Conservation (phyloP, 1,140 invertebrate species). For the Reticulitermes speratus region DNA sequence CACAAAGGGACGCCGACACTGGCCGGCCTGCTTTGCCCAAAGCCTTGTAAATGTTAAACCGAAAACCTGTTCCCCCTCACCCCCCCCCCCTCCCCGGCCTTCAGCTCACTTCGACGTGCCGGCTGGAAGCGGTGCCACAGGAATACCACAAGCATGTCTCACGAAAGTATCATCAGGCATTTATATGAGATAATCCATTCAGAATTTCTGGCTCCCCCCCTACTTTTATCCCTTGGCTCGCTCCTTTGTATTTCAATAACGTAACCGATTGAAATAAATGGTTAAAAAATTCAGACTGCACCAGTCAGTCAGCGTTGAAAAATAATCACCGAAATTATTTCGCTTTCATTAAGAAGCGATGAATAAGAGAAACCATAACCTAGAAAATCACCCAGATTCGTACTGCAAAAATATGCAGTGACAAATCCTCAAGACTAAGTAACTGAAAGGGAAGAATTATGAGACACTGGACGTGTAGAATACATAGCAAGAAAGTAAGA, state of each 20-base stretch:
- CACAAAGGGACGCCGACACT: slow-evolving; percentile 27
- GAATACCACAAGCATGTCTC: neutral
- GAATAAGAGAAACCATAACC: neutral
- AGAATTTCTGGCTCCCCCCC: neutral
- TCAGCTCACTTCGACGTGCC: neutral
- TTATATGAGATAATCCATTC: neutral
- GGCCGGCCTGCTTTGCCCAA: neutral
- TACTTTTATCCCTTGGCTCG: neutral
- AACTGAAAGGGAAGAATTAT: no score
- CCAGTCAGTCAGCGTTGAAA: neutral
- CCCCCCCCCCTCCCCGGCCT: no score
- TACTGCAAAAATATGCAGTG: neutral
- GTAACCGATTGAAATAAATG: neutral
- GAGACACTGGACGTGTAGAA: no score
- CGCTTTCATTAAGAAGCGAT: neutral
- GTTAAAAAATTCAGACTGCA: neutral
- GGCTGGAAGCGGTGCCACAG: neutral
- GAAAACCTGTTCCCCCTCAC: slow-evolving; percentile 5
- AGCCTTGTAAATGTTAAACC: slow-evolving; percentile 16
- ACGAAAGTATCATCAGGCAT: neutral
- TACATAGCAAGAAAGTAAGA: no score
- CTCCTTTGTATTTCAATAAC: neutral
- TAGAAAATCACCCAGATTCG: neutral
- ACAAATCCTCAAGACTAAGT: neutral
- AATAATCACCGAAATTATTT: neutral